Base-by-base conservation (phyloP, 2,797 vertebrate species). In the Babyrousa celebensis region DNA sequence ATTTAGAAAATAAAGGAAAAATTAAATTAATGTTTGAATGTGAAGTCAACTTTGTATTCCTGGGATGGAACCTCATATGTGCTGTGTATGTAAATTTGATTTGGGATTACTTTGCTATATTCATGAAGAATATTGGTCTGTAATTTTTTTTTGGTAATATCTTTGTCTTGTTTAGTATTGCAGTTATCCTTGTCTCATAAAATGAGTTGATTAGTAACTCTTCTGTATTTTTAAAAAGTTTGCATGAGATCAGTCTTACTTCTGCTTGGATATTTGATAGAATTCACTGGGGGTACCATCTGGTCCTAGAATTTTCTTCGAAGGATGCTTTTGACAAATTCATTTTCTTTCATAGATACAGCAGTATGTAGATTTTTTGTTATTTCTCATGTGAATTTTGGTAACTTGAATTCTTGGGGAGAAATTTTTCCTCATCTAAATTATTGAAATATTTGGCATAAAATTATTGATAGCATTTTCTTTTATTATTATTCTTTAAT, bases 261-360 rank as follows among this genome's bases (percentile, higher is more conserved):
- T 77, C 14, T 70, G 91, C 43, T 86, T 72, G 29, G 65, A 93
- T 93, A 72, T 91, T 95, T 91, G 83, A 36, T 89, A 88, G 77
- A 91, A 25, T 91, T 80, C n/a, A 82, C 75, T 21, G 15, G 25
- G 83, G 63, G 17, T 11, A 87, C 77, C 40, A 62, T 89, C 23
- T 89, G 32, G 12, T 92, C 36, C 60, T 85, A n/a, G 20, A 82
- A 77, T 95, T 96, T 85, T 75, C 20, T 48, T 90, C 82, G 75
- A 71, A 68, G 10, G 21, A 62, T 60, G 14, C 32, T 82, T 93
- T 92, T 91, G 71, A 72, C 36, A 93, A 43, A 75, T 80, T 96
- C 25, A 67, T 6, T 84, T 83, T 65, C 17, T 79, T 77, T 54
- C 60, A 62, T 62, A 88, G 65, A 62, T 74, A n/a, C 7, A 40